Percentiles rank a stretch among this genome's conserved stretches.
Evolutionary conservation across 2,888 invertebrate genomes (phyloP).

Genomic region (Yponomeuta malinellus): DNA sequence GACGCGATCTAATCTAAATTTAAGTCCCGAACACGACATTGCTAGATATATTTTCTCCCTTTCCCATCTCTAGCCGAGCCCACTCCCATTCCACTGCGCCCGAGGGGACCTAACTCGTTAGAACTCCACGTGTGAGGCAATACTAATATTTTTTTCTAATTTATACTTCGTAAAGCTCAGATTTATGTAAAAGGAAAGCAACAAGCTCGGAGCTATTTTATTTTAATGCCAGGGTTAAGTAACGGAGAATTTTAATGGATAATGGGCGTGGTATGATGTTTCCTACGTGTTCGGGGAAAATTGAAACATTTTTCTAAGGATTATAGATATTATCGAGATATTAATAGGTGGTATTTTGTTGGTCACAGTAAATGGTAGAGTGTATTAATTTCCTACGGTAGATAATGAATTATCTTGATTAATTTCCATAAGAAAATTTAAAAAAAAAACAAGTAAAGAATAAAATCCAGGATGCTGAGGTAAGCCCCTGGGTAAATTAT

Average conservation of each 20-base stretch:
- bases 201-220: background rate
- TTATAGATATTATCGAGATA: background rate
- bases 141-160: slow-evolving; percentile 17
- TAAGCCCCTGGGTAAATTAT: background rate
- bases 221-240: background rate
- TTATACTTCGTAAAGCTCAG: slow-evolving; percentile 20
- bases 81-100: background rate
- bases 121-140: slow-evolving; percentile 10
- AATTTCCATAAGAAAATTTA: background rate
- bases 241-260: background rate
- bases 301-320: background rate
- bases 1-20: too few species aligned
- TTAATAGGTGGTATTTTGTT: background rate
- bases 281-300: background rate
- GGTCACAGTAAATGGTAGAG: background rate
- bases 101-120: background rate
- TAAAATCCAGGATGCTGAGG: background rate
- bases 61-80: background rate
- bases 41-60: too few species aligned
- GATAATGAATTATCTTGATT: background rate
- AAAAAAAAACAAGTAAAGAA: background rate
- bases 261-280: background rate
- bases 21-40: too few species aligned
- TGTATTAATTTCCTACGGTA: background rate
- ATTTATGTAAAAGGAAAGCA: slow-evolving; percentile 31